Evolutionary conservation across 2,888 invertebrate species (phyloP).

Genomic region (Saturnia pavonia): DNA sequence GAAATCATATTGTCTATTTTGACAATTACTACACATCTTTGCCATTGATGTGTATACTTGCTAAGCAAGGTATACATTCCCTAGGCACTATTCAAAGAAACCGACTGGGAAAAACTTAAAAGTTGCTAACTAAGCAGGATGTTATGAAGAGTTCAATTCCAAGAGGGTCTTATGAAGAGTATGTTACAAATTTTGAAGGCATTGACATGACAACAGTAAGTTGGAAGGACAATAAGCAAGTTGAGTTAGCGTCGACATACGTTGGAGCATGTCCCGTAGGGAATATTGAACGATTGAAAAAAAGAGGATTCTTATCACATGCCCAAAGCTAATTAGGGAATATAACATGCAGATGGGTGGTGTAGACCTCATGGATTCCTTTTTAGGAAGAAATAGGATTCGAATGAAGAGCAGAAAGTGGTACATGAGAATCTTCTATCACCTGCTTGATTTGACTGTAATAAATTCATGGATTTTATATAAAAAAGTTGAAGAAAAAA

Average conservation of each 20-base stretch:
- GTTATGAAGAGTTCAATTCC: slow-evolving; percentile 24
- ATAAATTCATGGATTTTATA: too few relatives aligned
- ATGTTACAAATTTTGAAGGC: slow-evolving; percentile 28
- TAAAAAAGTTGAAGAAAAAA: slow-evolving; percentile 22
- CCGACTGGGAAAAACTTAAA: slow-evolving; percentile 25
- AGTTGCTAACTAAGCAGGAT: slow-evolving; percentile 23
- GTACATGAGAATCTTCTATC: slow-evolving; percentile 15
- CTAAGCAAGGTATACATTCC: slow-evolving; percentile 19
- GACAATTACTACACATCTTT: slow-evolving; percentile 22
- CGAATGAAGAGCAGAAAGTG: too few relatives aligned
- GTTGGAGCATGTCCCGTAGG: slow-evolving; percentile 4
- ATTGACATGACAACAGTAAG: slow-evolving; percentile 26
- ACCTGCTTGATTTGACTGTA: slow-evolving; percentile 12
- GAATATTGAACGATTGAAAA: slow-evolving; percentile 11
- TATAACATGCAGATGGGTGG: too few relatives aligned
- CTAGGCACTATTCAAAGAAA: slow-evolving; percentile 25
- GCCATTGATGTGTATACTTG: slow-evolving; percentile 16
- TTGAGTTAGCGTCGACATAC: slow-evolving; percentile 12
- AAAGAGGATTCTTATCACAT: slow-evolving; percentile 9
- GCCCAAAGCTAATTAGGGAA: too few relatives aligned
- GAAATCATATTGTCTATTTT: slow-evolving; percentile 20
- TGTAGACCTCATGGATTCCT: too few relatives aligned
- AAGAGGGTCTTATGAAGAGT: too few relatives aligned
- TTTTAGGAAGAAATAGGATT: too few relatives aligned
- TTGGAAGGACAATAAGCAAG: slow-evolving; percentile 33